Conservation (phyloP, 2,888 invertebrate species). For the Oscheius sp. region DNA sequence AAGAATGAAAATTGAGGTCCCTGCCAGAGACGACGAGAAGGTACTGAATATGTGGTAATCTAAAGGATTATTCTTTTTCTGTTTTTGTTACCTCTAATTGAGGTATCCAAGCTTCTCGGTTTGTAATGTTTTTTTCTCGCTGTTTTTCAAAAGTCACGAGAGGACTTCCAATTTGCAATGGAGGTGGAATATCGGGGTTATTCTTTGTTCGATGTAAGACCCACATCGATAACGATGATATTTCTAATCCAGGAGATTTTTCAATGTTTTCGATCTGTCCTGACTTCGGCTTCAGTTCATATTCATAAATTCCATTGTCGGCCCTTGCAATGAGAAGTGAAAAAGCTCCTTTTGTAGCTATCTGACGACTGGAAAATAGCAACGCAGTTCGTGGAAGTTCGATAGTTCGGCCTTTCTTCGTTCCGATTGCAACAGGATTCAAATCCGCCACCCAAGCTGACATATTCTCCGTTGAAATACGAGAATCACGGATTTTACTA, state of each 20-base stretch:
- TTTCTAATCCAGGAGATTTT: constrained; percentile 38
- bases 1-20: constrained; percentile 98
- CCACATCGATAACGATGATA: constrained; percentile 33
- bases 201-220: constrained; percentile 49
- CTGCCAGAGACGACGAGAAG: constrained; percentile 92
- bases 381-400: constrained; percentile 46
- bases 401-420: constrained; percentile 27
- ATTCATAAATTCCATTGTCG: constrained; percentile 43
- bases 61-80: neutral
- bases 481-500: constrained; percentile 78
- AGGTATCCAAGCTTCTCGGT: constrained; percentile 38
- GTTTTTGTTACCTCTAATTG: constrained; percentile 37
- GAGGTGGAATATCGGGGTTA: constrained; percentile 51
- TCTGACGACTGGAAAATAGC: constrained; percentile 40
- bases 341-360: constrained; percentile 15
- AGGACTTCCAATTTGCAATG: constrained; percentile 43
- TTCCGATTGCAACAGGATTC: constrained; percentile 37
- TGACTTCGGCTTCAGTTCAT: constrained; percentile 34
- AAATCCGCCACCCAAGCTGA: constrained; percentile 67
- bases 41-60: constrained; percentile 83
- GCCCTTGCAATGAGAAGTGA: constrained; percentile 40
- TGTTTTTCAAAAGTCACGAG: constrained; percentile 35
- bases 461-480: constrained; percentile 59
- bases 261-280: constrained; percentile 15
- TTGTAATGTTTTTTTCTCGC: constrained; percentile 10